These are phyloP conservation scores for Euplagia quadripunctaria DNA, from an alignment of 2,888 invertebrate species.

Conservation along the genomic window DNA sequence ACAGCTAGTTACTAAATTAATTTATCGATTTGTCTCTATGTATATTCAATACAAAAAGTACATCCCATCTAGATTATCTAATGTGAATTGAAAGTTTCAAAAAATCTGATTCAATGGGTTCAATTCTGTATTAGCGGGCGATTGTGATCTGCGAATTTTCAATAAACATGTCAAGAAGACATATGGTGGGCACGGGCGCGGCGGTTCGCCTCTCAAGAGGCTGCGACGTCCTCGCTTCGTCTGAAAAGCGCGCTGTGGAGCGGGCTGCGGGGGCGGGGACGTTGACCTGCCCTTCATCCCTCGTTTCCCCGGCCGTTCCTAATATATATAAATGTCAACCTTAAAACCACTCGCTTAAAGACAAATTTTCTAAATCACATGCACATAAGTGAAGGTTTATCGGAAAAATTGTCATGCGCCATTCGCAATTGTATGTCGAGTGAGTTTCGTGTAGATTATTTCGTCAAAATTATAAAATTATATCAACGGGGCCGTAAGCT, in stretches of 20 bases:
- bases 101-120: conserved; percentile 49
- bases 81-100: conserved; percentile 28
- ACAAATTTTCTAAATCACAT: conserved; percentile 62
- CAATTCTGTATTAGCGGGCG: conserved; percentile 54
- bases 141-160: conserved; percentile 59
- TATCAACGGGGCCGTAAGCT: conserved; percentile 48
- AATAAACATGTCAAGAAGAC: conserved; percentile 63
- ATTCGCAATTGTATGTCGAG: conserved; percentile 75
- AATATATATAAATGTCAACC: conserved; percentile 71
- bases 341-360: conserved; percentile 67
- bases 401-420: conserved; percentile 73
- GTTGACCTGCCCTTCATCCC: conserved; percentile 76
- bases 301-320: conserved; percentile 56
- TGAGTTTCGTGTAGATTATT: conserved; percentile 75
- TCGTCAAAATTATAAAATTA: conserved; percentile 44
- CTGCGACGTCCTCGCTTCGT: conserved; percentile 54
- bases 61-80: conserved; percentile 2
- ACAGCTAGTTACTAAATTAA: not conserved
- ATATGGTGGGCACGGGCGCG: conserved; percentile 52
- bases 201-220: conserved; percentile 45
- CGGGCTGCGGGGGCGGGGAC: conserved; percentile 57
- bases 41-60: not conserved
- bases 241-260: conserved; percentile 52
- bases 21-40: not conserved
- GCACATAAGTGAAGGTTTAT: conserved; percentile 62